These are phyloP conservation scores for Lottia gigantea DNA, from an alignment of 2,888 invertebrate genomes.

Conservation along the genomic window DNA sequence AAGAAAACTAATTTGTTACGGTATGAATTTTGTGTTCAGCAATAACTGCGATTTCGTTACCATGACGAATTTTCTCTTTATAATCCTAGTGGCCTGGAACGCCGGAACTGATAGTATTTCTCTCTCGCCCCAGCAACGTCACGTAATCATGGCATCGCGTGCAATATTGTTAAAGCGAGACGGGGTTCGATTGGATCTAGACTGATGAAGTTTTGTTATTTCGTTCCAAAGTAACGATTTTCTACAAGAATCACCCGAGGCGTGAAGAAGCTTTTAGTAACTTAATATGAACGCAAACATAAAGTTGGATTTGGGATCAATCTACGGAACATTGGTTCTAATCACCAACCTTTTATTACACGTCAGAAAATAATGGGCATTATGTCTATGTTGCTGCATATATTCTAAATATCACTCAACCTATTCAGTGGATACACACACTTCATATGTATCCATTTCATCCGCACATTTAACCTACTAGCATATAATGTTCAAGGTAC, in stretches of 20 bases:
- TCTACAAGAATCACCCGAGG: neutral
- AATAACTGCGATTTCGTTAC: neutral
- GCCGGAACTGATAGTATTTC: conserved; percentile 10
- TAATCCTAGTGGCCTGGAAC: neutral
- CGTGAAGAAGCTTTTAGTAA: conserved; percentile 10
- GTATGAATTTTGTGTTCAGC: neutral
- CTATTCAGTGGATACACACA: too few species aligned
- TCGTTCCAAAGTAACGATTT: neutral
- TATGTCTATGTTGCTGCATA: too few species aligned
- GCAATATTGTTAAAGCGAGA: conserved; percentile 6
- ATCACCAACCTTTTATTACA: conserved; percentile 3
- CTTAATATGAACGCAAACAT: neutral
- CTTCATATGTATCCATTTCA: too few species aligned
- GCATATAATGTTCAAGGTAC: too few species aligned
- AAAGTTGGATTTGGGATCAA: neutral
- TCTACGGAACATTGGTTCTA: neutral
- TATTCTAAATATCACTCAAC: too few species aligned
- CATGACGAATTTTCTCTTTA: conserved; percentile 6
- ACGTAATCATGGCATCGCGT: conserved; percentile 11
- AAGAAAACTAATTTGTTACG: conserved; percentile 7
- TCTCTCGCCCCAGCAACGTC: conserved; percentile 3
- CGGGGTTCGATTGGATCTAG: neutral
- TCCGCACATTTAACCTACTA: too few species aligned
- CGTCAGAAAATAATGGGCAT: neutral
- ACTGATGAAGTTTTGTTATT: neutral